A percentile compares a stretch with the other conserved stretches of the same genome.
Evolutionary conservation across 2,797 vertebrate genomes (phyloP).

Genomic region (Sorex maritimensis): DNA sequence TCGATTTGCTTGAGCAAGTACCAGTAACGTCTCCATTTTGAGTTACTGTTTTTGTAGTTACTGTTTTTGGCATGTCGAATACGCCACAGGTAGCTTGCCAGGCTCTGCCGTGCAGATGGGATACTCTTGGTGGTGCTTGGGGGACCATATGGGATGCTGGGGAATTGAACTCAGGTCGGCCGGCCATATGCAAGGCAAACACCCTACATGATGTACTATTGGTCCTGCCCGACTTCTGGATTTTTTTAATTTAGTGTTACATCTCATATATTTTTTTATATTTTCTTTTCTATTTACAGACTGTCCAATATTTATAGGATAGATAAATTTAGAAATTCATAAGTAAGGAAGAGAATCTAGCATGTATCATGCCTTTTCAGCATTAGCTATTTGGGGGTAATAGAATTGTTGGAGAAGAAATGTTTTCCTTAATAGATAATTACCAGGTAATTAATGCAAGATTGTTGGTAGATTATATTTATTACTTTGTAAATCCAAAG

Average conservation of each 20-base stretch:
- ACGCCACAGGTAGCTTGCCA: no score
- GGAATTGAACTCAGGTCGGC: no score
- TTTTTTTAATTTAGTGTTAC: conserved; percentile 46
- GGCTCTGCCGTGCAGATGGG: no score
- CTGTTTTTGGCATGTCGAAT: no score
- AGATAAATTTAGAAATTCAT: conserved; percentile 22
- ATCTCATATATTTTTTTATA: conserved; percentile 37
- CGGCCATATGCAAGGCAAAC: no score
- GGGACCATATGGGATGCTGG: no score
- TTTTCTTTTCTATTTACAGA: conserved; percentile 62
- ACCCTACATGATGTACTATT: no score
- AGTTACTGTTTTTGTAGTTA: no score
- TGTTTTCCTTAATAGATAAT: conserved; percentile 38
- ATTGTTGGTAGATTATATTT: conserved; percentile 6
- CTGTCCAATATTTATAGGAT: neutral
- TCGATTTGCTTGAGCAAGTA: no score
- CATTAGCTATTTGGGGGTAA: neutral
- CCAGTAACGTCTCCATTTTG: no score
- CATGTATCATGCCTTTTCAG: neutral
- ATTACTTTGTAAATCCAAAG: conserved; percentile 48
- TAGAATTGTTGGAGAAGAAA: neutral
- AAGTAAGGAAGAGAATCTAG: conserved; percentile 42
- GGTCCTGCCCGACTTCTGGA: neutral
- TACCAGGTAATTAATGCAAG: neutral
- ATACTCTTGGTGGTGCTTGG: no score